Evolutionary conservation across 2,797 vertebrate genomes (phyloP).

Genomic region (Pseudotriccus pelzelni): DNA sequence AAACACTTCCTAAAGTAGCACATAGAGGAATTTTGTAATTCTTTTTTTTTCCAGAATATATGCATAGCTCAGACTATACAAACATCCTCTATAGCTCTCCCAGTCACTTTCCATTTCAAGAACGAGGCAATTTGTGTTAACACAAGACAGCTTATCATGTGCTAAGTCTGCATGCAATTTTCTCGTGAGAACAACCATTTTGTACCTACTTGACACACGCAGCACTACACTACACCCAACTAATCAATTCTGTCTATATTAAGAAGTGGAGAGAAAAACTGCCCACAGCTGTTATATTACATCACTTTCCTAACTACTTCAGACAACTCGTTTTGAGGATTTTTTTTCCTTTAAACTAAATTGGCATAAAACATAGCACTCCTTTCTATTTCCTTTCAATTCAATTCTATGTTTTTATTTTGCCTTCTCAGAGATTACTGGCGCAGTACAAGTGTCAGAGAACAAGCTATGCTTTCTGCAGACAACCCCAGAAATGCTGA

Average conservation of each 20-base stretch:
- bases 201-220: slow-evolving; percentile 65
- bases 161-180: slow-evolving; percentile 65
- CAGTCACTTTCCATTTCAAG: slow-evolving; percentile 69
- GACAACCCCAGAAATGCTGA: neutral
- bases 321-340: slow-evolving; percentile 14
- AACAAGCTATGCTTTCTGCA: neutral
- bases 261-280: slow-evolving; percentile 52
- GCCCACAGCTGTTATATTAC: slow-evolving; percentile 53
- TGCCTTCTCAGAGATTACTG: neutral
- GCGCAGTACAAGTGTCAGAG: neutral
- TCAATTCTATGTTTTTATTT: neutral
- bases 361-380: slow-evolving; percentile 19
- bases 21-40: slow-evolving; percentile 32
- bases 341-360: neutral
- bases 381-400: slow-evolving; percentile 2
- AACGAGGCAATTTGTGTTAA: slow-evolving; percentile 60
- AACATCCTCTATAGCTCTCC: slow-evolving; percentile 58
- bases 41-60: slow-evolving; percentile 45
- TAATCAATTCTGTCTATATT: slow-evolving; percentile 65
- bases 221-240: slow-evolving; percentile 25
- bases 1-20: neutral
- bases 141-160: slow-evolving; percentile 69
- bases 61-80: slow-evolving; percentile 52
- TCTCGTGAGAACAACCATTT: slow-evolving; percentile 68
- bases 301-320: slow-evolving; percentile 61